Percentiles rank a stretch among this genome's conserved stretches.
These are phyloP conservation scores for Bos indicus DNA, from an alignment of 2,113 vertebrate genomes.

Conservation along the genomic window DNA sequence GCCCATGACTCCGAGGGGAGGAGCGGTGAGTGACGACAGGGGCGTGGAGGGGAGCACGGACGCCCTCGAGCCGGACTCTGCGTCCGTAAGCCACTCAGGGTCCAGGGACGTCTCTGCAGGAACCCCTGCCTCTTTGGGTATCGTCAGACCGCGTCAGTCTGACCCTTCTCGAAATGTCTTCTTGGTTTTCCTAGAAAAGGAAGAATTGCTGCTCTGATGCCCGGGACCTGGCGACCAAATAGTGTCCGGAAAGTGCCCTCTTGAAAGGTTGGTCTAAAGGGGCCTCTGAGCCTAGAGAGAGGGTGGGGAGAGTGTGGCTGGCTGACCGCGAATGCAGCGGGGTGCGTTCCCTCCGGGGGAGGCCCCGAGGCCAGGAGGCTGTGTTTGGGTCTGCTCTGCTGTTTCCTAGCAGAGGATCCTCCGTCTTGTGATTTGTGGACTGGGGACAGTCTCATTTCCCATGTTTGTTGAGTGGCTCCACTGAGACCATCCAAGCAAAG, in stretches of 20 bases:
- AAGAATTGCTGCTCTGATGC: conserved; percentile 38
- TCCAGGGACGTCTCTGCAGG: background rate
- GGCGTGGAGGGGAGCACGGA: fast-evolving
- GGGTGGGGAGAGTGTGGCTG: background rate
- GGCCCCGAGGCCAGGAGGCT: background rate
- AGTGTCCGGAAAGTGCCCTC: conserved; percentile 59
- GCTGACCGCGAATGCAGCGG: fast-evolving
- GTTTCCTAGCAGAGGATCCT: background rate
- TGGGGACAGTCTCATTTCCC: background rate
- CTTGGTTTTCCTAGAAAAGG: conserved; percentile 62
- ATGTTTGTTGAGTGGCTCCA: background rate
- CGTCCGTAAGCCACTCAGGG: fast-evolving
- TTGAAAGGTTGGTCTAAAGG: conserved; percentile 78
- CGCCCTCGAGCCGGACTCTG: fast-evolving
- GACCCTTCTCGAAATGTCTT: conserved; percentile 2
- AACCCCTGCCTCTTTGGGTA: background rate
- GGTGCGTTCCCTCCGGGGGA: no score
- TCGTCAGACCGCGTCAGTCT: background rate
- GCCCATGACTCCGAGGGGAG: background rate
- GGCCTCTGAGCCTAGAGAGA: background rate
- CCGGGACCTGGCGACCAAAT: conserved; percentile 62
- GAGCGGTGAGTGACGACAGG: fast-evolving
- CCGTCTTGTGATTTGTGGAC: background rate
- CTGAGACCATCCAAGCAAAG: background rate
- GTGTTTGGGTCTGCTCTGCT: background rate